Percentiles rank a stretch among this genome's conserved stretches.
phyloP scores from a whole-genome alignment of 2,113 vertebrate genomes.

The Upupa epops region DNA sequence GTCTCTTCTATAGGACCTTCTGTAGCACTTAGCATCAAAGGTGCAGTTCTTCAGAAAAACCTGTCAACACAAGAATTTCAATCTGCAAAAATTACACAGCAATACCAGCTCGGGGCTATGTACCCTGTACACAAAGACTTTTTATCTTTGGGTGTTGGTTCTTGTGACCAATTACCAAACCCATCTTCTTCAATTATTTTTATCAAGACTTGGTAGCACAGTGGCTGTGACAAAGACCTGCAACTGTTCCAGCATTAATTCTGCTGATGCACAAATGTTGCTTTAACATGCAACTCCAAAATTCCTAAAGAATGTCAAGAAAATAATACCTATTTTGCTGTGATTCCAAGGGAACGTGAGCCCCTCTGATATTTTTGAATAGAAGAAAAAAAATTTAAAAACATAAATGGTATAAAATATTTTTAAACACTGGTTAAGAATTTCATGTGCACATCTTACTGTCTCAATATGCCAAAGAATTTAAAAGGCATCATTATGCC shows the following conservation, averaged over 20 bases:
- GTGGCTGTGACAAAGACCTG: background rate
- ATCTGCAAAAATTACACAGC: conserved; percentile 41
- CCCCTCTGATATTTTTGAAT: background rate
- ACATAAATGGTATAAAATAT: background rate
- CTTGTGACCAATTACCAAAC: conserved; percentile 36
- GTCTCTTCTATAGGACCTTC: background rate
- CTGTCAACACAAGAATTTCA: conserved; percentile 45
- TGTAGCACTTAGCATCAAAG: conserved; percentile 42
- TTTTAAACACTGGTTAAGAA: background rate
- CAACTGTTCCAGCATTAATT: conserved; percentile 24
- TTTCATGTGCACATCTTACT: background rate
- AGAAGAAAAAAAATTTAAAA: background rate
- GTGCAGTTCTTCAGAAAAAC: conserved; percentile 36
- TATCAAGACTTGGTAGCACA: background rate
- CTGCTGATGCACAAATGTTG: conserved; percentile 1
- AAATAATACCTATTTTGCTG: background rate
- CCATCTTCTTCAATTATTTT: conserved; percentile 35
- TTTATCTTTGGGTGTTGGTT: conserved; percentile 3
- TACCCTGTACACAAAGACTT: background rate
- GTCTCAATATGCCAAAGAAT: background rate
- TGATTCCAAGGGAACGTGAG: background rate
- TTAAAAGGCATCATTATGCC: background rate
- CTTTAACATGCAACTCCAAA: background rate
- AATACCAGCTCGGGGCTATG: conserved; percentile 41
- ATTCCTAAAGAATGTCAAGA: background rate